These are phyloP conservation scores for Leptodactylus fallax DNA, from an alignment of 2,797 vertebrate genomes.

Conservation along the genomic window DNA sequence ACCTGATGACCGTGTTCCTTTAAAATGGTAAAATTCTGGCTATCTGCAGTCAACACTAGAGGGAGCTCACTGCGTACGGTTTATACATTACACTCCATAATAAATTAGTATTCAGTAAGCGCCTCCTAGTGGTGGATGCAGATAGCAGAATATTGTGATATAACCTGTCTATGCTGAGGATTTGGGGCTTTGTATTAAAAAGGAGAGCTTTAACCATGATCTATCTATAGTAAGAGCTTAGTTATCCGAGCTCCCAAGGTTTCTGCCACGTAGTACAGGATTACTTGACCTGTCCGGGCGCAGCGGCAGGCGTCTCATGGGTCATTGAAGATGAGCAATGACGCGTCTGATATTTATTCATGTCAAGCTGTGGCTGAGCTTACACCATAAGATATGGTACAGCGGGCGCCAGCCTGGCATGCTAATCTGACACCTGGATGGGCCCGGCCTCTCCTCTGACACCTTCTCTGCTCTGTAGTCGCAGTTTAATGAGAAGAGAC, in stretches of 20 bases:
- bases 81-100: no score
- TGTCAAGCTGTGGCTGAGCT: neutral
- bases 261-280: neutral
- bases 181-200: no score
- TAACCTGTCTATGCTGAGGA: no score
- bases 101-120: no score
- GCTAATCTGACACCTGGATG: neutral
- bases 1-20: no score
- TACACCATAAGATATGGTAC: neutral
- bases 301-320: neutral
- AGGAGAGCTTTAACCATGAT: no score
- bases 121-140: no score
- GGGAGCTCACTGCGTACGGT: no score
- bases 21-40: no score
- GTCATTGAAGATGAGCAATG: neutral
- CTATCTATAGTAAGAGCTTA: no score
- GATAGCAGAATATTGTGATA: no score
- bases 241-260: neutral
- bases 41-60: no score
- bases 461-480: neutral
- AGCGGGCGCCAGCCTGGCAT: neutral
- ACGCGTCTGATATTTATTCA: neutral
- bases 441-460: neutral
- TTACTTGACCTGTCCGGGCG: neutral
- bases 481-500: neutral